Percentiles rank a stretch among this genome's conserved stretches.
These are phyloP conservation scores for Eubucco bourcierii DNA, from an alignment of 2,113 vertebrate species.

Conservation along the genomic window DNA sequence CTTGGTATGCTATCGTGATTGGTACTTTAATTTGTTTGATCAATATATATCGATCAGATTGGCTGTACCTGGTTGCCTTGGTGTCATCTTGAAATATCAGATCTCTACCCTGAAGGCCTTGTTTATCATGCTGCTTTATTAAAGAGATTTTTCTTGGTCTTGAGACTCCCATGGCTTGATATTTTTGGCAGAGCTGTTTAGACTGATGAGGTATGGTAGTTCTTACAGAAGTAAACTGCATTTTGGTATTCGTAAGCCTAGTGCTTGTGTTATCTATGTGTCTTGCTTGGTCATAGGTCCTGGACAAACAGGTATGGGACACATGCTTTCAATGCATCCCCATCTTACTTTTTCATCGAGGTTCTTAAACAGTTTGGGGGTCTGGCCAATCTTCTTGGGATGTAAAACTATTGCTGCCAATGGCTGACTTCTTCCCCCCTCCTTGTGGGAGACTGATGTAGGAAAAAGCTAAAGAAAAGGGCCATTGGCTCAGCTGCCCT, in stretches of 20 bases:
- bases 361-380: neutral
- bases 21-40: neutral
- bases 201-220: neutral
- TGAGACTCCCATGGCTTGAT: neutral
- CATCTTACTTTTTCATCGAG: neutral
- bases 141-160: neutral
- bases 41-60: neutral
- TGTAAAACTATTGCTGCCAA: neutral
- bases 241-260: neutral
- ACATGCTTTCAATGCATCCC: neutral
- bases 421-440: rapidly evolving
- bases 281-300: neutral
- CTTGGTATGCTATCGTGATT: neutral
- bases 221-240: neutral
- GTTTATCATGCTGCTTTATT: neutral
- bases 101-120: neutral
- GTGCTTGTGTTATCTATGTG: neutral
- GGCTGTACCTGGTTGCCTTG: neutral
- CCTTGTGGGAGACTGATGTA: rapidly evolving
- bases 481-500: neutral
- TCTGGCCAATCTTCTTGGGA: neutral
- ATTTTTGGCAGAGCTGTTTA: neutral
- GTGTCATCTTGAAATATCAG: rapidly evolving
- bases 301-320: rapidly evolving
- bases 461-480: neutral